These are phyloP conservation scores for Poeciliopsis turneri DNA, from an alignment of 2,797 vertebrate species.

Conservation along the genomic window DNA sequence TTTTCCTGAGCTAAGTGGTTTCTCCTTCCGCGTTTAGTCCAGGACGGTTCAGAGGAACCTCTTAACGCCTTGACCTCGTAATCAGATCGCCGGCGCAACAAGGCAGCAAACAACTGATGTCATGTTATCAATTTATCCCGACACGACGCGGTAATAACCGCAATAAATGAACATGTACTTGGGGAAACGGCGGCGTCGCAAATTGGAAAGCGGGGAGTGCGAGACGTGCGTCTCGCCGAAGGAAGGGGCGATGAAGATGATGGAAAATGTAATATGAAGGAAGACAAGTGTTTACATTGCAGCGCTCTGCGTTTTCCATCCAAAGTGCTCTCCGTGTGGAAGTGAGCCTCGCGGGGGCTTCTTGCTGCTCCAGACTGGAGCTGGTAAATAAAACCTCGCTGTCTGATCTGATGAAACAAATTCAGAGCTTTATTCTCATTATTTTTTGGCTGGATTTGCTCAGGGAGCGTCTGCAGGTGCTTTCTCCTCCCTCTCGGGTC, in stretches of 20 bases:
- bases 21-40: background rate
- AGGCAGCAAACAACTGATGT: constrained; percentile 74
- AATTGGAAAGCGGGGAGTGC: constrained; percentile 74
- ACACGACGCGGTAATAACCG: constrained; percentile 81
- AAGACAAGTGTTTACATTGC: constrained; percentile 74
- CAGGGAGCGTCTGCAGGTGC: constrained; percentile 13
- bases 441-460: constrained; percentile 34
- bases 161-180: constrained; percentile 77
- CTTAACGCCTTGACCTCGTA: constrained; percentile 74
- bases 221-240: constrained; percentile 66
- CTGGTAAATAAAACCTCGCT: constrained; percentile 20
- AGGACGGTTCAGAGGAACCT: background rate
- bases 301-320: constrained; percentile 62
- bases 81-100: constrained; percentile 71
- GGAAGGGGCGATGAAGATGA: constrained; percentile 64
- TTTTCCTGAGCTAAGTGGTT: background rate
- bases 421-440: constrained; percentile 34
- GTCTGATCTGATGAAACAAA: constrained; percentile 30
- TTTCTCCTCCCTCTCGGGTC: constrained; percentile 6
- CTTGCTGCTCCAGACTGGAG: background rate
- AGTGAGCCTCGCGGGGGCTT: constrained; percentile 54
- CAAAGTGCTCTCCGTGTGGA: constrained; percentile 54
- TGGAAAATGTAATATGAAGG: constrained; percentile 74
- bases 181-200: constrained; percentile 62
- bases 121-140: constrained; percentile 80